A percentile compares a stretch with the other conserved stretches of the same genome.
Evolutionary conservation across 2,113 vertebrate genomes (phyloP).

Genomic region (Ceratotherium simum): DNA sequence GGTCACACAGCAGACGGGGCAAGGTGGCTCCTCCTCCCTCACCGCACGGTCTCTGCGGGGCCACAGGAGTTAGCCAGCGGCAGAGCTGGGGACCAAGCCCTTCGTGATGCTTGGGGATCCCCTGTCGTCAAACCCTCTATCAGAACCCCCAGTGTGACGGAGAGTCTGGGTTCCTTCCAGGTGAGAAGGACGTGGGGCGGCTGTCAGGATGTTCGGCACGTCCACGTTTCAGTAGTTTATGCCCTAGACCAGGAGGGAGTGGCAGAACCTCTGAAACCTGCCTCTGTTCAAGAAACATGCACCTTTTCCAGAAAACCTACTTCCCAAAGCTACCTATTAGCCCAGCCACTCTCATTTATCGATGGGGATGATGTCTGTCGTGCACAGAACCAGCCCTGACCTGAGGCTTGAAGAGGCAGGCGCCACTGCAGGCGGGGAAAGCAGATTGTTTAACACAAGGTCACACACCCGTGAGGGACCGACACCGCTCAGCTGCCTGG

Average conservation of each 20-base stretch:
- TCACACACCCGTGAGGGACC: rapidly evolving
- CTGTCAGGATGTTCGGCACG: rapidly evolving
- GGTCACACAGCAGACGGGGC: rapidly evolving
- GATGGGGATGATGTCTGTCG: rapidly evolving
- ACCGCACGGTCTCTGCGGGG: neutral
- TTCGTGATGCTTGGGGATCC: rapidly evolving
- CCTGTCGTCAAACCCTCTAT: rapidly evolving
- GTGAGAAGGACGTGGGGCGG: rapidly evolving
- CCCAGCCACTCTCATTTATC: rapidly evolving
- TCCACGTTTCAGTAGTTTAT: rapidly evolving
- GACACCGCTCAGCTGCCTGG: neutral
- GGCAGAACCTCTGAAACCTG: neutral
- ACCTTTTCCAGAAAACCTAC: neutral
- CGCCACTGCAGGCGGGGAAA: rapidly evolving
- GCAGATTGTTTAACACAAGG: rapidly evolving
- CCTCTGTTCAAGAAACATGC: neutral
- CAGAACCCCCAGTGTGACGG: neutral
- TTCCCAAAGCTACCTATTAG: rapidly evolving
- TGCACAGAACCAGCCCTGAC: neutral
- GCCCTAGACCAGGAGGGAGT: rapidly evolving
- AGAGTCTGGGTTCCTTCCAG: rapidly evolving
- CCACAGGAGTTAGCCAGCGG: rapidly evolving
- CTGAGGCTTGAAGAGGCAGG: neutral
- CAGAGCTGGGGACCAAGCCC: neutral
- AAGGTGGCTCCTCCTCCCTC: neutral